A percentile compares a stretch with the other conserved stretches of the same genome.
These are phyloP conservation scores for Neogale vison DNA, from an alignment of 2,113 vertebrate species.

Conservation along the genomic window DNA sequence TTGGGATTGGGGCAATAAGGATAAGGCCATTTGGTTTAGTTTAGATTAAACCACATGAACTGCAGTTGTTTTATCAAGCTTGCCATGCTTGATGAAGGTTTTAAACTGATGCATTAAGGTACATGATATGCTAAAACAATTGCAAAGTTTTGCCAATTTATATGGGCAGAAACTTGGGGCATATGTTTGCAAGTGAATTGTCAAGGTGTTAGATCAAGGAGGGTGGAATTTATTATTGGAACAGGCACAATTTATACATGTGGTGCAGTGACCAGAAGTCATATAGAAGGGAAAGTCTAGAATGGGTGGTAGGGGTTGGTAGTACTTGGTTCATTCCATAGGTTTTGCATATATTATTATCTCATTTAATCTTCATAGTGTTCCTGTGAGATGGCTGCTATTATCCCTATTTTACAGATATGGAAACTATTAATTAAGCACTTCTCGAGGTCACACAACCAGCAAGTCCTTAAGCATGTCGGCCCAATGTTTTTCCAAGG, in stretches of 20 bases:
- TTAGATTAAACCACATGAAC: not conserved
- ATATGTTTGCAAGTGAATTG: not conserved
- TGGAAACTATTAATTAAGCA: not conserved
- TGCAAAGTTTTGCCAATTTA: not conserved
- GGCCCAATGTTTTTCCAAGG: not conserved
- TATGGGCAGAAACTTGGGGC: not conserved
- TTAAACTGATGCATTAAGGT: not conserved
- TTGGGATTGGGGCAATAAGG: not conserved
- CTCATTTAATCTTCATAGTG: not conserved
- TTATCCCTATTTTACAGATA: not conserved
- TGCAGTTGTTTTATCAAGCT: not conserved
- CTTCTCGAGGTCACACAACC: not conserved
- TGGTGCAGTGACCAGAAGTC: not conserved
- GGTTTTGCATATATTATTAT: not conserved
- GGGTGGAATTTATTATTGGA: not conserved
- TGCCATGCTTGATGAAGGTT: not conserved
- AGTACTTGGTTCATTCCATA: not conserved
- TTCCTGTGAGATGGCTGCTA: not conserved
- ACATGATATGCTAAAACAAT: not conserved
- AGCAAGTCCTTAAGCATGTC: not conserved
- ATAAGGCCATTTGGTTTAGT: not conserved
- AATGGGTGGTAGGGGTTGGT: not conserved
- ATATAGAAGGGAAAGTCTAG: not conserved
- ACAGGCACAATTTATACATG: not conserved
- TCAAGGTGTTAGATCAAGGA: not conserved